Evolutionary conservation across 1,140 invertebrate species (phyloP).

Genomic region (Dufourea novaeangliae): DNA sequence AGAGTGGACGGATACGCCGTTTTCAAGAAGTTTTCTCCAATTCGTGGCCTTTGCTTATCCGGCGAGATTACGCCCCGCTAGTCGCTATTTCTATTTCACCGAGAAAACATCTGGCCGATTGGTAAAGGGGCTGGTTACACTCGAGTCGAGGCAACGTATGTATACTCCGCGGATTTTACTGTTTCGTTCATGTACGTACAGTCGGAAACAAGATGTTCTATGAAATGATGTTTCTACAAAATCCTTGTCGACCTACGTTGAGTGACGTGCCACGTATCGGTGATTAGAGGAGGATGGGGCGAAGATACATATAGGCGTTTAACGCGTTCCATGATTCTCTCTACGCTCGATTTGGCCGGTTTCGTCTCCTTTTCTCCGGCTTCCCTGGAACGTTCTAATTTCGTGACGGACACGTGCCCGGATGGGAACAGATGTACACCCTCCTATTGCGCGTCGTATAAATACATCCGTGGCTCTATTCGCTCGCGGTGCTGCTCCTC

Average conservation of each 20-base stretch:
- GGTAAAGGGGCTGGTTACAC: neutral
- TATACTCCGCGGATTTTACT: neutral
- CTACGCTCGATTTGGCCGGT: conserved; percentile 26
- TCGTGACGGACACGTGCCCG: conserved; percentile 67
- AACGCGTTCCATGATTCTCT: neutral
- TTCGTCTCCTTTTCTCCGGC: conserved; percentile 30
- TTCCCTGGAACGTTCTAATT: conserved; percentile 65
- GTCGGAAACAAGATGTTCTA: too few relatives aligned
- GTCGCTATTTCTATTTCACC: conserved; percentile 55
- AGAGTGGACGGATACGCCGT: too few relatives aligned
- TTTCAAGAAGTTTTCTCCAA: neutral
- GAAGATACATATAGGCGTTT: neutral
- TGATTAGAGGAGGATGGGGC: neutral
- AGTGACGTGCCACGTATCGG: too few relatives aligned
- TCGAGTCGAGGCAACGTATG: neutral
- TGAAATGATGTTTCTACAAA: too few relatives aligned
- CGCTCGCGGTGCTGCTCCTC: conserved; percentile 54
- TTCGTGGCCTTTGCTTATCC: neutral
- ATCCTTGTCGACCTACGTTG: too few relatives aligned
- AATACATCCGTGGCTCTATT: conserved; percentile 60
- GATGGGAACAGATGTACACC: conserved; percentile 70
- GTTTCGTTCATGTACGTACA: too few relatives aligned
- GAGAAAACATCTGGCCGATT: conserved; percentile 52
- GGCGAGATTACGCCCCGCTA: neutral
- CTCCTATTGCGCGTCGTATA: conserved; percentile 54